A percentile compares a stretch with the other conserved stretches of the same genome.
Conservation (phyloP, 2,797 vertebrate species). For the Perodicticus potto region DNA sequence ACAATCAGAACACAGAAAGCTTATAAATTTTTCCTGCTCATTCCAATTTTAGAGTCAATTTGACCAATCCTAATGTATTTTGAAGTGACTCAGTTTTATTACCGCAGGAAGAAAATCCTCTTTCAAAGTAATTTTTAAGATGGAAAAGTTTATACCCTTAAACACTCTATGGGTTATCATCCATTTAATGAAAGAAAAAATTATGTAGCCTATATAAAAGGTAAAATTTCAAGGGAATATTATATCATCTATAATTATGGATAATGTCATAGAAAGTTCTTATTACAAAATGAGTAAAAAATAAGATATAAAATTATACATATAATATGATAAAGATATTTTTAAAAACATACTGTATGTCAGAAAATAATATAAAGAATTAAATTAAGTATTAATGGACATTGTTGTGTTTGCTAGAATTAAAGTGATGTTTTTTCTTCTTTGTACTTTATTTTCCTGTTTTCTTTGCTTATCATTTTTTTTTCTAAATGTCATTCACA, state of each 20-base stretch:
- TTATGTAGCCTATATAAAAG: background rate
- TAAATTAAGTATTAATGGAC: background rate
- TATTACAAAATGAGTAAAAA: background rate
- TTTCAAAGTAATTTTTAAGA: slow-evolving; percentile 14
- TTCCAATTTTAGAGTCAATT: background rate
- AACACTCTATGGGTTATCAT: background rate
- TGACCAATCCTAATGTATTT: background rate
- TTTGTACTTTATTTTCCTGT: slow-evolving; percentile 1
- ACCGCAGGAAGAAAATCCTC: background rate
- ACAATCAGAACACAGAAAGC: background rate
- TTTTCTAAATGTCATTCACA: background rate
- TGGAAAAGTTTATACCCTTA: background rate
- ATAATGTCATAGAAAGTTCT: background rate
- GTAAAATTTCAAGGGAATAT: background rate
- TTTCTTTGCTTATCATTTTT: background rate
- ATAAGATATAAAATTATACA: background rate
- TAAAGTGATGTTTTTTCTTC: background rate
- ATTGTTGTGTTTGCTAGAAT: background rate
- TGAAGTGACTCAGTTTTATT: background rate
- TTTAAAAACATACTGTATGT: background rate
- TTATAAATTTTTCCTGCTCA: background rate
- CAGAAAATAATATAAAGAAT: background rate
- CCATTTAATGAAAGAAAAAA: background rate
- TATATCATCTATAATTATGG: background rate
- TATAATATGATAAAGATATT: background rate